phyloP scores from a whole-genome alignment of 92 coral and sea anemone species.

The Muricea muricata region DNA sequence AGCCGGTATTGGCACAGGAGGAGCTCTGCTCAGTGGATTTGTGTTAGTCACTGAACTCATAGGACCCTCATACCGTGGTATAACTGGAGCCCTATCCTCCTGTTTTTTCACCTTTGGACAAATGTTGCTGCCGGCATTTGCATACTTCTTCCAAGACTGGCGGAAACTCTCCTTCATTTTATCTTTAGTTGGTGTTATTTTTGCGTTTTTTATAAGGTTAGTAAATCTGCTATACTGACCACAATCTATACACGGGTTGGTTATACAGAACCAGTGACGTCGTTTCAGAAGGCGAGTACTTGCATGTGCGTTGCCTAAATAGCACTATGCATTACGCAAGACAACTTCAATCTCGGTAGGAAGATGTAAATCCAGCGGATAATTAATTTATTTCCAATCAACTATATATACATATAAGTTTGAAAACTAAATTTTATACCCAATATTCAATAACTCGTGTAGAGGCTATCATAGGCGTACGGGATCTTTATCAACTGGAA shows the following conservation, averaged over 20 bases:
- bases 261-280: too few relatives aligned
- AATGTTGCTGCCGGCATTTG: constrained; percentile 79
- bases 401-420: too few relatives aligned
- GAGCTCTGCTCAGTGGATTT: constrained; percentile 89
- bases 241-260: not conserved
- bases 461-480: too few relatives aligned
- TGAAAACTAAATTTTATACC: too few relatives aligned
- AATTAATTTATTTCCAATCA: too few relatives aligned
- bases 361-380: too few relatives aligned
- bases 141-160: constrained; percentile 90
- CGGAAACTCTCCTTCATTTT: constrained; percentile 86
- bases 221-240: constrained; percentile 27
- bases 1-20: constrained; percentile 93
- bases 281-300: too few relatives aligned
- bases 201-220: constrained; percentile 91
- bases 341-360: too few relatives aligned
- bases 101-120: constrained; percentile 95
- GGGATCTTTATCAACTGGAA: too few relatives aligned
- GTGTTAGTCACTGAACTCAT: constrained; percentile 93
- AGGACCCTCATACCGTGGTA: constrained; percentile 95
- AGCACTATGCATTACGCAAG: too few relatives aligned
- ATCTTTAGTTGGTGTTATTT: constrained; percentile 88
- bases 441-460: too few relatives aligned
- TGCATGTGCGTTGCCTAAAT: too few relatives aligned
- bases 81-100: constrained; percentile 89